Evolutionary conservation across 1,140 invertebrate species (phyloP), one percentile per base, ranked within the genome.

Genomic region (Mizuhopecten yessoensis): DNA sequence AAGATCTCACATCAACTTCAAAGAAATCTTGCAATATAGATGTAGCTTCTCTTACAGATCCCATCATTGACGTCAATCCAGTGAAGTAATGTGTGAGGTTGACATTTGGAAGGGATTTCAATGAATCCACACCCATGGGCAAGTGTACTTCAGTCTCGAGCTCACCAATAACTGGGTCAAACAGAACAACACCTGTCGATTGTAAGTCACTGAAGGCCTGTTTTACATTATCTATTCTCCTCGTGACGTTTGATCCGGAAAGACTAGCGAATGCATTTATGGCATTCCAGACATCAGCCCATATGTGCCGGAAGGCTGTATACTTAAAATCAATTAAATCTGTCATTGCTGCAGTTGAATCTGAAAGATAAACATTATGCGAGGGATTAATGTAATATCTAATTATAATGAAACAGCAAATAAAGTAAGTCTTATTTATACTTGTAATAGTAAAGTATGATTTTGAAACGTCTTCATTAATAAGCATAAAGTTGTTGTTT

Each of bases 111-210:
- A 98, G 98, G 94, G 98, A 97, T 95, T 98, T 98, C 95, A 99
- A 98, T 0, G 98, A 98, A 95, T 98, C 98, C 98, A 98, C 98
- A 0, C 98, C 98, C 97, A 99, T 98, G 0, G 98, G 98, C 29
- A 99, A 96, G 94, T 98, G 98, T 93, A 99, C 98, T 94, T 99
- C 98, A 20, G 98, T 95, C 88, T 98, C 97, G 92, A 99, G 97
- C 49, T 98, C 96, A 9, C 98, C 98, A 36, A 97, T 97, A 42
- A 98, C 97, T 0, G 98, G 98, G 96, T 98, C 98, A 95, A 98
- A 98, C 42, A 98, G 97, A 93, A 99, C 95, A 34, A 96, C 91
- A 33, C 95, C 94, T 34, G 93, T 92, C 34, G 92, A 91, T n/a
- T 91, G 39, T 23, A 95, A 29, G 45, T 92, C 89, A 34, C 42